Conservation (phyloP, 2,113 vertebrate genomes). For the Etheostoma cragini region DNA sequence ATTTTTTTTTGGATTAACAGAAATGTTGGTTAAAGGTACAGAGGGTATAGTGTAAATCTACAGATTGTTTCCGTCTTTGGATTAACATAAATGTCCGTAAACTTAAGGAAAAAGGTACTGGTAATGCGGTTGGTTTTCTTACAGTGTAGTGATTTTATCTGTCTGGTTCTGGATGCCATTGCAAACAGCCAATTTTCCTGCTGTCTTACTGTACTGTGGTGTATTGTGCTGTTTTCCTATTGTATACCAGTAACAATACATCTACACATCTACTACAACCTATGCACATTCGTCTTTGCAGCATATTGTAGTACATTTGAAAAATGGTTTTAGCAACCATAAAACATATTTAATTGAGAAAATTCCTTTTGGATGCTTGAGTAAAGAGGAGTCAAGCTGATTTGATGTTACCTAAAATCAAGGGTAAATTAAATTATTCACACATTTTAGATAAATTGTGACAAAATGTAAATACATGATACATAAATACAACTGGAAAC, state of each 20-base stretch:
- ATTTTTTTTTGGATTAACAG: too few species aligned
- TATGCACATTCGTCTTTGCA: not conserved
- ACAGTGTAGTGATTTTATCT: too few species aligned
- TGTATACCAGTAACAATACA: not conserved
- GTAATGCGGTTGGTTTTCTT: too few species aligned
- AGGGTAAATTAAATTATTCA: not conserved
- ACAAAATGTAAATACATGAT: not conserved
- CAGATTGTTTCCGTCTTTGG: too few species aligned
- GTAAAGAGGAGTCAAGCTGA: not conserved
- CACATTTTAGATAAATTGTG: not conserved
- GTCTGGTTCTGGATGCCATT: not conserved
- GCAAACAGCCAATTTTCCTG: not conserved
- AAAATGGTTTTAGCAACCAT: not conserved
- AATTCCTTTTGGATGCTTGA: not conserved
- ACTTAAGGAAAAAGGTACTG: too few species aligned
- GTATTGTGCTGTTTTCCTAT: not conserved
- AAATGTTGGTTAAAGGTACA: too few species aligned
- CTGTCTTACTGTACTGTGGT: not conserved
- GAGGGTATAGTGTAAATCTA: too few species aligned
- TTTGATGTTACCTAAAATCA: not conserved
- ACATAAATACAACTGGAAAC: not conserved
- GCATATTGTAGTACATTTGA: not conserved
- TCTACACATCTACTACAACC: not conserved
- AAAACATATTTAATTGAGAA: not conserved
- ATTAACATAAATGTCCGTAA: too few species aligned